Evolutionary conservation across 2,888 invertebrate genomes (phyloP).

Genomic region (Erpobdella octoculata): DNA sequence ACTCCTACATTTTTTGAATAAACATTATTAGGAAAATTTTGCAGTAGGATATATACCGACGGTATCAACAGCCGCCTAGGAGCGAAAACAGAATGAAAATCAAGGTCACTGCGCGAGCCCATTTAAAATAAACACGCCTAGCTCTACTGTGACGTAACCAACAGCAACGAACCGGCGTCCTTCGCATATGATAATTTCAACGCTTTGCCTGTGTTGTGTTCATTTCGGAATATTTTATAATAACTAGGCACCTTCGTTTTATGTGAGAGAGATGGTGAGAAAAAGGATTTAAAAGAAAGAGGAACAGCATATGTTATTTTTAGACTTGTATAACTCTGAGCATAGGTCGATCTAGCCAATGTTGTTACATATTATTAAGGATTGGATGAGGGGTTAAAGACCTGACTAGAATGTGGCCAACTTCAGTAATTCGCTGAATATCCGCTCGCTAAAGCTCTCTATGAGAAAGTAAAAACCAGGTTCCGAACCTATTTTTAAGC

Average conservation of each 20-base stretch:
- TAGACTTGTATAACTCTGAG: not conserved
- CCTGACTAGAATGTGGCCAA: too few relatives aligned
- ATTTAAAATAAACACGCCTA: conserved; percentile 12
- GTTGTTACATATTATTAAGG: too few relatives aligned
- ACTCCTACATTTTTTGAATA: too few relatives aligned
- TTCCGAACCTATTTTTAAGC: conserved; percentile 6
- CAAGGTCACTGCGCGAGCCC: not conserved
- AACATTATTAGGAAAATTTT: too few relatives aligned
- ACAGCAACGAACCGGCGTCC: conserved; percentile 5
- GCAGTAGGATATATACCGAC: too few relatives aligned
- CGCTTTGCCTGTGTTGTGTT: too few relatives aligned
- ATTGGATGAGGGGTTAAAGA: too few relatives aligned
- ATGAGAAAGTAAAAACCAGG: not conserved
- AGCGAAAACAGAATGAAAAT: conserved; percentile 8
- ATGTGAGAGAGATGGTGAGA: too few relatives aligned
- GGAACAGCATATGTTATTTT: not conserved
- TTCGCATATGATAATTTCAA: conserved; percentile 7
- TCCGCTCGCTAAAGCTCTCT: not conserved
- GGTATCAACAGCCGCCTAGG: not conserved
- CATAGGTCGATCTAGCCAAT: too few relatives aligned
- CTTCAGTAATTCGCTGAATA: too few relatives aligned
- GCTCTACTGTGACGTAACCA: conserved; percentile 8
- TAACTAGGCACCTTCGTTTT: conserved; percentile 11
- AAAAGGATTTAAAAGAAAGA: too few relatives aligned
- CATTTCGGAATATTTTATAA: not conserved